Conservation (phyloP, 2,113 vertebrate genomes). For the Grammomys surdaster region DNA sequence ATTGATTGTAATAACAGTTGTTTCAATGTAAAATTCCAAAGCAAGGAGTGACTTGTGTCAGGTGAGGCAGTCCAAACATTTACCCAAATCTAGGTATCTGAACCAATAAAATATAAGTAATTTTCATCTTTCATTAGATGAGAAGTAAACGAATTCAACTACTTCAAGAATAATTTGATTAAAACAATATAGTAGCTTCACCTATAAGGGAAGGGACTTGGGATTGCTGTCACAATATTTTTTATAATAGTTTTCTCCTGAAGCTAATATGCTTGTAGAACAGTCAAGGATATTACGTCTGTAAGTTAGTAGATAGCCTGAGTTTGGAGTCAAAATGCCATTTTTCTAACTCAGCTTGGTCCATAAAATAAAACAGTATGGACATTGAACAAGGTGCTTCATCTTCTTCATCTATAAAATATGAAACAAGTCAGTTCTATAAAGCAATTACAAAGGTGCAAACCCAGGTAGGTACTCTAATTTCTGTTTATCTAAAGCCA, state of each 20-base stretch:
- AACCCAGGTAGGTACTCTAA: not conserved
- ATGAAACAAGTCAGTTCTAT: not conserved
- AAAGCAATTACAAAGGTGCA: not conserved
- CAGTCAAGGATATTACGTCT: not conserved
- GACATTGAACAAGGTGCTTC: not conserved
- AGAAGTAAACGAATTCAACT: not conserved
- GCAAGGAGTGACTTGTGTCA: not conserved
- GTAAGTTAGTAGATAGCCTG: not conserved
- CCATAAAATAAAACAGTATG: not conserved
- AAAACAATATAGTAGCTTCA: not conserved
- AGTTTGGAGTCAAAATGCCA: not conserved
- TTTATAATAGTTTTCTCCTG: too few relatives aligned
- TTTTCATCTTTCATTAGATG: not conserved
- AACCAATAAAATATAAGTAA: not conserved
- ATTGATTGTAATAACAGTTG: not conserved
- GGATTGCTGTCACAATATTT: not conserved
- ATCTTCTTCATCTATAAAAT: not conserved
- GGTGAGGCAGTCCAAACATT: not conserved
- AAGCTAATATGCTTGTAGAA: too few relatives aligned
- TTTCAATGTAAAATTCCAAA: not conserved
- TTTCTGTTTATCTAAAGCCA: not conserved
- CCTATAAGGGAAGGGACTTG: not conserved
- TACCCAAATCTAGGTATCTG: not conserved
- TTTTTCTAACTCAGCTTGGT: not conserved
- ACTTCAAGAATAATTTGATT: conserved; percentile 2